Conservation (phyloP, 2,888 invertebrate genomes). For the Smittia sp. region DNA sequence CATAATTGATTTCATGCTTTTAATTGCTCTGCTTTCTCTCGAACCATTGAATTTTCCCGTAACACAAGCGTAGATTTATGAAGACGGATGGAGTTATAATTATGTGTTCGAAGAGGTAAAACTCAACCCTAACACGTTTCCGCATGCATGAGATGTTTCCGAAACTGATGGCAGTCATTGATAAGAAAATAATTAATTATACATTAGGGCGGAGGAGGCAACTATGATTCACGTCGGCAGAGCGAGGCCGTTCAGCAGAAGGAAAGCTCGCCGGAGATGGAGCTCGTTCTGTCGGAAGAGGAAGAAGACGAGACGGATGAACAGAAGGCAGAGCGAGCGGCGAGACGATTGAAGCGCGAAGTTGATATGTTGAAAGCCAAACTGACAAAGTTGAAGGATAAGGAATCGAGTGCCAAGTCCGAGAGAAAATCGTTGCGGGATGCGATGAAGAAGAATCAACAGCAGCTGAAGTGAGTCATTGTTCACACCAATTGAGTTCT, state of each 20-base stretch:
- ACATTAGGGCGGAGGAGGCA: background rate
- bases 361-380: conserved; percentile 54
- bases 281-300: conserved; percentile 61
- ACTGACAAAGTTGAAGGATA: conserved; percentile 60
- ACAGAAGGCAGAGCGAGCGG: conserved; percentile 63
- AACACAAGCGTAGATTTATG: conserved; percentile 10
- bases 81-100: background rate
- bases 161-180: background rate
- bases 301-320: conserved; percentile 66
- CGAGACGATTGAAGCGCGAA: conserved; percentile 61
- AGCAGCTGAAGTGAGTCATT: conserved; percentile 63
- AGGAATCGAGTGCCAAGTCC: conserved; percentile 69
- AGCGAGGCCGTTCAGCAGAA: conserved; percentile 50
- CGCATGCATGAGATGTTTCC: too few species aligned
- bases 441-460: conserved; percentile 77
- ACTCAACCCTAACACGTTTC: too few species aligned
- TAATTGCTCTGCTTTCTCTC: conserved; percentile 18
- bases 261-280: conserved; percentile 62
- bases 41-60: background rate
- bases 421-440: conserved; percentile 76
- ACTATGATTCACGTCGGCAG: conserved; percentile 48
- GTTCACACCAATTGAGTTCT: too few species aligned
- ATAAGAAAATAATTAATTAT: background rate
- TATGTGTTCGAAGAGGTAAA: conserved; percentile 32
- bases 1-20: conserved; percentile 20